phyloP scores from a whole-genome alignment of 1,140 invertebrate species.

The Microplitis mediator region DNA sequence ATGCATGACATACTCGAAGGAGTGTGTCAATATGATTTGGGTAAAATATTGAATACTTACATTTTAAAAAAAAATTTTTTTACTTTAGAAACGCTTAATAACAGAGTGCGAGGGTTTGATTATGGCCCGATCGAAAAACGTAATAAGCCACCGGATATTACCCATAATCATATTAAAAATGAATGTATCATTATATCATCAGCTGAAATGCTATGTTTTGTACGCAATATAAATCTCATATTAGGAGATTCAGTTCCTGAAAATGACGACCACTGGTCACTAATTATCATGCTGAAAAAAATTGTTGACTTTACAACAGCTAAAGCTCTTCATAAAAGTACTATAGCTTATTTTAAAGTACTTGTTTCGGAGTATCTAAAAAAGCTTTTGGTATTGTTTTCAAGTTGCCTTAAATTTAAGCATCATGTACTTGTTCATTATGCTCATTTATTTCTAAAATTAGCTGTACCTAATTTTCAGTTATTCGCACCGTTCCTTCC shows the following conservation, averaged over 20 bases:
- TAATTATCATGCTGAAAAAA: constrained; percentile 9
- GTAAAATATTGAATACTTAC: background rate
- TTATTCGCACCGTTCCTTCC: background rate
- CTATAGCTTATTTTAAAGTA: constrained; percentile 13
- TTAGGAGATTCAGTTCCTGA: constrained; percentile 23
- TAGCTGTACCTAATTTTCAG: background rate
- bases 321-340: constrained; percentile 9
- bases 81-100: background rate
- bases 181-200: constrained; percentile 10
- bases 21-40: background rate
- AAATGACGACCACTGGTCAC: constrained; percentile 21
- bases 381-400: constrained; percentile 11
- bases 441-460: constrained; percentile 6
- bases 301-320: constrained; percentile 21
- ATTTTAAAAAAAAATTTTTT: background rate
- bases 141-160: background rate
- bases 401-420: constrained; percentile 26
- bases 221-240: constrained; percentile 24
- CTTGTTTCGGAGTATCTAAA: constrained; percentile 19
- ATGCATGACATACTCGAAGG: background rate
- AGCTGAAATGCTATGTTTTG: constrained; percentile 18
- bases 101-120: background rate
- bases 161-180: background rate
- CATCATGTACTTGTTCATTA: constrained; percentile 32
- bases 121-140: background rate